Percentiles rank a stretch among this genome's conserved stretches.
Evolutionary conservation across 2,113 vertebrate species (phyloP).

Genomic region (Macroglossus sobrinus): DNA sequence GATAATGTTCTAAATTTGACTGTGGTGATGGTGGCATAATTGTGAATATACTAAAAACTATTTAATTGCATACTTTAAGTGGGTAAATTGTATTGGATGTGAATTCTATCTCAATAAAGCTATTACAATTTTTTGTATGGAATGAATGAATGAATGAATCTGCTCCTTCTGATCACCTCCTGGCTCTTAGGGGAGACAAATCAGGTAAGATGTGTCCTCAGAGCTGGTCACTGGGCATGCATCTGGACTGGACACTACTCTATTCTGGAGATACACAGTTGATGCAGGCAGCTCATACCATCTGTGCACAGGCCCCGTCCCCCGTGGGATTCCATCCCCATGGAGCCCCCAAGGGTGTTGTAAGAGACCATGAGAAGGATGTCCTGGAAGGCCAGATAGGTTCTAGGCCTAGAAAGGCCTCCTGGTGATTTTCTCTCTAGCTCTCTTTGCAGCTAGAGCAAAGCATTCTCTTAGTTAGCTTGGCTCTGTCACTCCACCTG

Average conservation of each 20-base stretch:
- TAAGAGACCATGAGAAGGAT: not conserved
- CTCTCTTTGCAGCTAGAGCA: not conserved
- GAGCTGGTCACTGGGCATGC: not conserved
- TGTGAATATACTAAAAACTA: not conserved
- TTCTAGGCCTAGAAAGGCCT: not conserved
- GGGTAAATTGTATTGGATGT: not conserved
- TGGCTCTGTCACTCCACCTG: not conserved
- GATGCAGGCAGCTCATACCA: too few relatives aligned
- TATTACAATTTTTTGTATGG: not conserved
- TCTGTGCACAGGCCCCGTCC: rapidly evolving
- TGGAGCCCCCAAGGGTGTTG: not conserved
- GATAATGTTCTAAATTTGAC: not conserved
- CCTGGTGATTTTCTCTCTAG: not conserved
- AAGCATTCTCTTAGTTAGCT: not conserved
- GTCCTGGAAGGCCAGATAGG: not conserved
- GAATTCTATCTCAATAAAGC: not conserved
- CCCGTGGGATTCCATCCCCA: not conserved
- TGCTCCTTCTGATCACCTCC: not conserved
- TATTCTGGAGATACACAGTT: not conserved
- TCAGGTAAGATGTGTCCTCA: not conserved
- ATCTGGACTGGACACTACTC: not conserved
- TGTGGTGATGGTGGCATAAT: not conserved
- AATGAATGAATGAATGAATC: not conserved
- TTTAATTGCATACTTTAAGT: too few relatives aligned
- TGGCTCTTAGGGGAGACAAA: not conserved